phyloP scores from a whole-genome alignment of 1,140 invertebrate genomes.

The Agrypnia vestita region DNA sequence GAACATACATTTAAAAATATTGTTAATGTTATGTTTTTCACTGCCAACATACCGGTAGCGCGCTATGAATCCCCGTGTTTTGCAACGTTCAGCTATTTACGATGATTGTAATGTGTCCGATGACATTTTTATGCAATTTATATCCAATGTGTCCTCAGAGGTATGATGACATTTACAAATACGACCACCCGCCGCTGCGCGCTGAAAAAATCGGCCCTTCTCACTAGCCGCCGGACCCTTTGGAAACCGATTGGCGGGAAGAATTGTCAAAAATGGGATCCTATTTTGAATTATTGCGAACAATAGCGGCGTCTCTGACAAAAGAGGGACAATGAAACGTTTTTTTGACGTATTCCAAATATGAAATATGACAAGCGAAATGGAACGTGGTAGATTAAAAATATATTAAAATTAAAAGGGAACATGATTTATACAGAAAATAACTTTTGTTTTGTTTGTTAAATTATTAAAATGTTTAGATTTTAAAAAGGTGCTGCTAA shows the following conservation, averaged over 20 bases:
- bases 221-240: conserved; percentile 13
- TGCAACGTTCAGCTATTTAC: conserved; percentile 46
- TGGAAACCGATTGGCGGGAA: conserved; percentile 23
- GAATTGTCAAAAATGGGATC: conserved; percentile 41
- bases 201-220: conserved; percentile 15
- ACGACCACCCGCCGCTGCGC: conserved; percentile 55
- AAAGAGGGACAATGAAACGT: conserved; percentile 28
- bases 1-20: too few species aligned
- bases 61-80: conserved; percentile 3
- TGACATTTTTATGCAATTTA: conserved; percentile 60
- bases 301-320: conserved; percentile 27
- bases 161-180: conserved; percentile 59
- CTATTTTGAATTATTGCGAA: conserved; percentile 44
- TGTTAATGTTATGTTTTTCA: too few species aligned
- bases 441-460: too few species aligned
- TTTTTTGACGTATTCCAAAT: conserved; percentile 8
- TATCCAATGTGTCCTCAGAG: conserved; percentile 48
- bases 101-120: conserved; percentile 50
- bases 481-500: too few species aligned
- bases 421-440: too few species aligned
- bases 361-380: conserved; percentile 34
- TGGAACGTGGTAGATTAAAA: conserved; percentile 45
- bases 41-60: conserved; percentile 4
- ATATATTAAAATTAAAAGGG: conserved; percentile 21
- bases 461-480: too few species aligned